Evolutionary conservation across 1,140 invertebrate genomes (phyloP).

Genomic region (Drosophila lacertosa): DNA sequence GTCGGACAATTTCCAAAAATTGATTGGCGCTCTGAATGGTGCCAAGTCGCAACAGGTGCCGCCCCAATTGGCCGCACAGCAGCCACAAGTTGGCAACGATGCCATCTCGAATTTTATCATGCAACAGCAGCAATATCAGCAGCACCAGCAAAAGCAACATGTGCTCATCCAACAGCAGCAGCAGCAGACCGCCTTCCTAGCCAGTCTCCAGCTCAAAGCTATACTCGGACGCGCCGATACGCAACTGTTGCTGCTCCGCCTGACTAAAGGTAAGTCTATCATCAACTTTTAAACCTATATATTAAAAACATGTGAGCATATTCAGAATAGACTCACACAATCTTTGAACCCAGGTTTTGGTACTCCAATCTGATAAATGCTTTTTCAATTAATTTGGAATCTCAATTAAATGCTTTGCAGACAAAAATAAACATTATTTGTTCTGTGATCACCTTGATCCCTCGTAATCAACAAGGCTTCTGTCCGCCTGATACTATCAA

Average conservation of each 20-base stretch:
- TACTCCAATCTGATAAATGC: no score
- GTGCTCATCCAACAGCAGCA: slow-evolving; percentile 74
- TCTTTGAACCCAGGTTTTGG: no score
- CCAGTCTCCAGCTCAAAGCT: slow-evolving; percentile 74
- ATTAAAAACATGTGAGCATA: no score
- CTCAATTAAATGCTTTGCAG: no score
- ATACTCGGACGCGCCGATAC: slow-evolving; percentile 75
- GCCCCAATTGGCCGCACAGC: slow-evolving; percentile 13
- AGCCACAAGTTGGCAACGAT: slow-evolving; percentile 45
- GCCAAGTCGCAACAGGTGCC: slow-evolving; percentile 40
- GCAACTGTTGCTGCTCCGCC: slow-evolving; percentile 66
- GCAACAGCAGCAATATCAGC: slow-evolving; percentile 75
- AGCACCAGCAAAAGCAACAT: slow-evolving; percentile 75
- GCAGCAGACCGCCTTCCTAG: slow-evolving; percentile 76
- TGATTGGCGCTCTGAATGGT: slow-evolving; percentile 65
- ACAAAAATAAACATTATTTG: no score
- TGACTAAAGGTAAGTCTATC: slow-evolving; percentile 68
- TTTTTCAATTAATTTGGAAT: no score
- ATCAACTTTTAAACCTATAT: no score
- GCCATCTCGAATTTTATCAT: slow-evolving; percentile 76
- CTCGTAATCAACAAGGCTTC: no score
- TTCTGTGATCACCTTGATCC: no score
- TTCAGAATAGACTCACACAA: no score
- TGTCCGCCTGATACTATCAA: no score
- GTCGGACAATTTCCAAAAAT: slow-evolving; percentile 72